phyloP scores from a whole-genome alignment of 2,797 vertebrate species.

The Tapera naevia region DNA sequence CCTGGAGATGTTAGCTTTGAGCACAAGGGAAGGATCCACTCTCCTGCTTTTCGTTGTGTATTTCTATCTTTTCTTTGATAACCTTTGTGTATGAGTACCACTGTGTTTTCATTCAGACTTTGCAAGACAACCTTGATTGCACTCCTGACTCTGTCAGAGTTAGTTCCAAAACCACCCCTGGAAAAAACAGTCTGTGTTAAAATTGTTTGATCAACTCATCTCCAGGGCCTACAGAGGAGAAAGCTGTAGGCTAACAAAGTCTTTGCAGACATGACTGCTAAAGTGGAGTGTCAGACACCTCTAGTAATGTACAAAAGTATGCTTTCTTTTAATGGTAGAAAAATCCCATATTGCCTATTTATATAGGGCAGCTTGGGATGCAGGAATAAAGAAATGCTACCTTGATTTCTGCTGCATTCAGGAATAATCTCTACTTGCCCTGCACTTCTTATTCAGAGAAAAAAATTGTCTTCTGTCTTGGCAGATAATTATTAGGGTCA shows the following conservation, averaged over 20 bases:
- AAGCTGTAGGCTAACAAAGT: neutral
- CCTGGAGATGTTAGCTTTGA: slow-evolving; percentile 13
- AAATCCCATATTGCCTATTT: neutral
- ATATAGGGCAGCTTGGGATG: neutral
- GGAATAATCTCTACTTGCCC: neutral
- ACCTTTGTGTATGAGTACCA: neutral
- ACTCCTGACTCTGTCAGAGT: neutral
- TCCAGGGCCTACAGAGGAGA: neutral
- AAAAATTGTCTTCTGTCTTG: neutral
- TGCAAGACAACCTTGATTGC: neutral
- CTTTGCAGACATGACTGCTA: neutral
- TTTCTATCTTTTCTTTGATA: neutral
- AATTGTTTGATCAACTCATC: neutral
- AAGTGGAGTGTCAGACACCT: neutral
- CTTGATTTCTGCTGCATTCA: neutral
- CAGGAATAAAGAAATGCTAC: neutral
- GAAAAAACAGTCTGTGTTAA: neutral
- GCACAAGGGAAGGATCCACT: neutral
- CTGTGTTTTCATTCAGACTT: neutral
- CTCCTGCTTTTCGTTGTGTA: slow-evolving; percentile 17
- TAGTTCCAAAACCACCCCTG: neutral
- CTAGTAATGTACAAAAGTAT: neutral
- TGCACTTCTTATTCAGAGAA: neutral
- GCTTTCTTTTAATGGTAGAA: neutral
- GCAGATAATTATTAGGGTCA: neutral